phyloP scores from a whole-genome alignment of 1,140 invertebrate species.

The Eriosoma lanigerum region DNA sequence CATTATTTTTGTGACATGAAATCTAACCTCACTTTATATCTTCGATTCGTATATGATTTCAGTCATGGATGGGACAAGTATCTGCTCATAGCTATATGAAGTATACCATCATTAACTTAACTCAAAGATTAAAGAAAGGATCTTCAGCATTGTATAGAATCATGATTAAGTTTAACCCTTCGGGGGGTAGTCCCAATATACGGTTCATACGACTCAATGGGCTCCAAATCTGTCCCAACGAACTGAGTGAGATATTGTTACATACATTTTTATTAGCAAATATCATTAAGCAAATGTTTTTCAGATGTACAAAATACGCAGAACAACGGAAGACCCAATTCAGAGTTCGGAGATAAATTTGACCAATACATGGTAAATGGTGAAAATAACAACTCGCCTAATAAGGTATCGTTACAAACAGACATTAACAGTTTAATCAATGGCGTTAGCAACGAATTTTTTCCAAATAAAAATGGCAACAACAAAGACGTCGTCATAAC shows the following conservation, averaged over 20 bases:
- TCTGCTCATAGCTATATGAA: constrained; percentile 54
- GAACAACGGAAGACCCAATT: constrained; percentile 1
- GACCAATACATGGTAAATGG: not conserved
- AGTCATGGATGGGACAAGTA: constrained; percentile 56
- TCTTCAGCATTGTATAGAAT: constrained; percentile 53
- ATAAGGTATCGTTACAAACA: constrained; percentile 30
- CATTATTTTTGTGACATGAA: no score
- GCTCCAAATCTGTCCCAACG: constrained; percentile 54
- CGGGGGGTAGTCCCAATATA: constrained; percentile 53
- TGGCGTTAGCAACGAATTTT: constrained; percentile 12
- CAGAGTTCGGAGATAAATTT: constrained; percentile 16
- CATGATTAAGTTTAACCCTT: constrained; percentile 55
- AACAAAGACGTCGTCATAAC: constrained; percentile 50
- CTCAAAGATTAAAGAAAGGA: constrained; percentile 54
- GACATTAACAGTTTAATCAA: not conserved
- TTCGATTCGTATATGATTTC: no score
- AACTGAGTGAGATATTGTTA: constrained; percentile 27
- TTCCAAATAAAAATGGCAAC: not conserved
- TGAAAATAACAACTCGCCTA: not conserved
- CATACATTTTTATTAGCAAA: no score
- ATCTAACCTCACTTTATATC: no score
- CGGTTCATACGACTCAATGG: constrained; percentile 55
- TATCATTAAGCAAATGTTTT: not conserved
- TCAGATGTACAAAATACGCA: not conserved
- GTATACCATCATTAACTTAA: constrained; percentile 55